A percentile compares a stretch with the other conserved stretches of the same genome.
phyloP scores from a whole-genome alignment of 2,888 invertebrate genomes.

The Lasioglossum calceatum region DNA sequence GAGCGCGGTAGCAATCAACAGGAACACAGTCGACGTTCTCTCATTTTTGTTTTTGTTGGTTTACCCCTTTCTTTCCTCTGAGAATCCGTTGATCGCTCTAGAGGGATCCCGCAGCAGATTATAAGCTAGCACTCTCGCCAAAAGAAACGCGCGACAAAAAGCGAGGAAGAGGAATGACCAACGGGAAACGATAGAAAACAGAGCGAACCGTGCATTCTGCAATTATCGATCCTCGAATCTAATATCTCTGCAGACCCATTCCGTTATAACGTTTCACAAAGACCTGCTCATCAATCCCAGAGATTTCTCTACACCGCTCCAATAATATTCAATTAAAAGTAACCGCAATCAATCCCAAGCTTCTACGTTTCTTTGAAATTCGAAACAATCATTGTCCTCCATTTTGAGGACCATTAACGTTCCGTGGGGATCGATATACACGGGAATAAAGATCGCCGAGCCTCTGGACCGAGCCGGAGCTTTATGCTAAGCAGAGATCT shows the following conservation, averaged over 20 bases:
- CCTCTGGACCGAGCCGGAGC: not conserved
- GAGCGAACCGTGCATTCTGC: not conserved
- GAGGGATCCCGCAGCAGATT: not conserved
- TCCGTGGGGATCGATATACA: not conserved
- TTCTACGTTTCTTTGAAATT: not conserved
- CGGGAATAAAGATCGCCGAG: not conserved
- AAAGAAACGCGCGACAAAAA: not conserved
- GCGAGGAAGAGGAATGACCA: not conserved
- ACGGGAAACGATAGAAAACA: not conserved
- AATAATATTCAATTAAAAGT: not conserved
- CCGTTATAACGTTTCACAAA: not conserved
- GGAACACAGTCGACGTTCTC: not conserved
- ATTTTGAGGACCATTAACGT: not conserved
- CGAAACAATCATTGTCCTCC: not conserved
- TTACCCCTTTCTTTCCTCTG: not conserved
- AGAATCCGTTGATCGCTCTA: not conserved
- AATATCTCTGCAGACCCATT: not conserved
- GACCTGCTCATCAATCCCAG: not conserved
- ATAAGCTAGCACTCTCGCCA: not conserved
- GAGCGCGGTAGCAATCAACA: not conserved
- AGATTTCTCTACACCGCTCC: not conserved
- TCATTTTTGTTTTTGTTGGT: not conserved
- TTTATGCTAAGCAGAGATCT: slow-evolving; percentile 6
- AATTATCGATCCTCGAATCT: not conserved
- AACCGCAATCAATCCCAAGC: not conserved